A percentile compares a stretch with the other conserved stretches of the same genome.
These are phyloP conservation scores for Blastobasis adustella DNA, from an alignment of 2,888 invertebrate species.

Conservation along the genomic window DNA sequence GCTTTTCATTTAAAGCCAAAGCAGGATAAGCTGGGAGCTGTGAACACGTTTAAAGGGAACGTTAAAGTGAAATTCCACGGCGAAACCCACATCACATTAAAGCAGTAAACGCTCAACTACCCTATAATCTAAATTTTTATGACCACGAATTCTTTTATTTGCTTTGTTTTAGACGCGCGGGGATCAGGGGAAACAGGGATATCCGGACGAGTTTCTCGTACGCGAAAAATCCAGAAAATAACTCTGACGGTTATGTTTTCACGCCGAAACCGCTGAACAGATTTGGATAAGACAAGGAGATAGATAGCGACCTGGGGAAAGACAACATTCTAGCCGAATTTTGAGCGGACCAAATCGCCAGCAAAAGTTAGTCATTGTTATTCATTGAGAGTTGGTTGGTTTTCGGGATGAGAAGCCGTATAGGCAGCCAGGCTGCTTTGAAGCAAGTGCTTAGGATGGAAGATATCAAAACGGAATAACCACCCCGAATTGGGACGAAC, in stretches of 20 bases:
- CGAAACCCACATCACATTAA: conserved; percentile 26
- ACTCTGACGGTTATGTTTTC: no score
- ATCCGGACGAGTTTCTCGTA: neutral
- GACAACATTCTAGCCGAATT: no score
- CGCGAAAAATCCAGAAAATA: neutral
- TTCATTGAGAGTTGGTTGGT: neutral
- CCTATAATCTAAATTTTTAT: conserved; percentile 27
- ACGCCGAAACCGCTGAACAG: no score
- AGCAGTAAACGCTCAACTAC: conserved; percentile 31
- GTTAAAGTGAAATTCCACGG: conserved; percentile 23
- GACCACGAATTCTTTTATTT: conserved; percentile 19
- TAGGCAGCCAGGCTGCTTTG: no score
- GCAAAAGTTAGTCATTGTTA: neutral
- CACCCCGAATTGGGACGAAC: conserved; percentile 4
- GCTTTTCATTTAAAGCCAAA: neutral
- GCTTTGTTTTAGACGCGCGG: conserved; percentile 13
- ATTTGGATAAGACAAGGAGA: no score
- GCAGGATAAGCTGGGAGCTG: neutral
- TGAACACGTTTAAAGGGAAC: neutral
- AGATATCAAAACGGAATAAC: no score
- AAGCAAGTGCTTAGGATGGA: no score
- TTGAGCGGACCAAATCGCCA: neutral
- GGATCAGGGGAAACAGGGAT: neutral
- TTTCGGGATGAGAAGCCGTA: neutral
- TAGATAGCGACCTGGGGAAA: neutral